phyloP scores from a whole-genome alignment of 2,888 invertebrate species.

The Phortica okadai region DNA sequence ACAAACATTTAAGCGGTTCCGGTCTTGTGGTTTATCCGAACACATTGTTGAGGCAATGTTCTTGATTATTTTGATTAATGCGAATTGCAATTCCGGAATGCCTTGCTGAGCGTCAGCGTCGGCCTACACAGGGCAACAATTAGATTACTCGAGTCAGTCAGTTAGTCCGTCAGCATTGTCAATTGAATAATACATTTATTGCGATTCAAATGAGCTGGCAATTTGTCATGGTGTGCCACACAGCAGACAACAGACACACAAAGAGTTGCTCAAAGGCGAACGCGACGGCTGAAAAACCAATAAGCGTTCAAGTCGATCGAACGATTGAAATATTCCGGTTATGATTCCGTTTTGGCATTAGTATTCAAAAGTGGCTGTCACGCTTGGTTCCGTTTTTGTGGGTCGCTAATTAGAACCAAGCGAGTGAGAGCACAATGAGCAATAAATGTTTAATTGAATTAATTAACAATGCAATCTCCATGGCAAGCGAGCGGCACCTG shows the following conservation, averaged over 20 bases:
- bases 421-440: background rate
- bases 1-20: background rate
- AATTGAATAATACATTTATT: conserved; percentile 25
- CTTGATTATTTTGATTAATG: background rate
- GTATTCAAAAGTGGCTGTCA: background rate
- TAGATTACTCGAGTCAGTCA: background rate
- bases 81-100: conserved; percentile 15
- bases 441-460: too few relatives aligned
- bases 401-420: background rate
- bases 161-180: too few relatives aligned
- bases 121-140: conserved; percentile 1
- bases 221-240: conserved; percentile 18
- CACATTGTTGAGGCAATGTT: background rate
- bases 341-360: conserved; percentile 2
- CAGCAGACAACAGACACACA: background rate
- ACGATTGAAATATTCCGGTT: background rate
- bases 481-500: background rate
- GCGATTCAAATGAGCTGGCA: conserved; percentile 25
- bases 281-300: background rate
- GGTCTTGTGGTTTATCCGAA: background rate
- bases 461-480: background rate
- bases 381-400: conserved; percentile 16
- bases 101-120: background rate
- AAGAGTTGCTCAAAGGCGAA: background rate
- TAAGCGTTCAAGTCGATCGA: background rate